phyloP scores from a whole-genome alignment of 2,113 vertebrate genomes.

The Salvelinus sp. region DNA sequence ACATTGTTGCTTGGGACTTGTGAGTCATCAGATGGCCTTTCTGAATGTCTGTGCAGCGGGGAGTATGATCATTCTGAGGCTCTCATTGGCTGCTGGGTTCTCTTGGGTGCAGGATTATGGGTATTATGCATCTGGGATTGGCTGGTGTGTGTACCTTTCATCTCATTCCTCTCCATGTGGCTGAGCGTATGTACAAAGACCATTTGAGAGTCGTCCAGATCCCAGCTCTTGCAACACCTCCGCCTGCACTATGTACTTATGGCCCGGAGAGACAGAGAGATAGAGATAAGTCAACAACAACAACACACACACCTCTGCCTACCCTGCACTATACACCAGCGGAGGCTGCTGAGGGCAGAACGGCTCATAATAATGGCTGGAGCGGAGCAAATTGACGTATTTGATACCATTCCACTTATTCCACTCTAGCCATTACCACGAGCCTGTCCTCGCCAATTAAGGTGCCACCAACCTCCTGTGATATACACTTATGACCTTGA shows the following conservation, averaged over 20 bases:
- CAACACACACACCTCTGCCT: neutral
- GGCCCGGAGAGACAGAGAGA: conserved; percentile 66
- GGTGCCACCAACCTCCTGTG: no score
- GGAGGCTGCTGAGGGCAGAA: no score
- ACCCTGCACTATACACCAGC: no score
- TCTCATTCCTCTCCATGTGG: conserved; percentile 78
- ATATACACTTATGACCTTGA: no score
- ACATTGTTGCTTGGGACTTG: neutral
- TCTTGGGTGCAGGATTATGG: neutral
- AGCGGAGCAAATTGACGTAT: no score
- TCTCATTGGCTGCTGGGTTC: neutral
- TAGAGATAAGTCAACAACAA: neutral
- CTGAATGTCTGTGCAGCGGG: neutral
- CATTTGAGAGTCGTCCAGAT: conserved; percentile 76
- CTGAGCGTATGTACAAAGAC: conserved; percentile 76
- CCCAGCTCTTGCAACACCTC: conserved; percentile 84
- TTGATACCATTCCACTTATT: no score
- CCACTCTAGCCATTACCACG: no score
- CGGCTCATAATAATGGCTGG: no score
- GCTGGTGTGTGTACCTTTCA: conserved; percentile 71
- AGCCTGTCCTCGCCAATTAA: no score
- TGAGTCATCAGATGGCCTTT: neutral
- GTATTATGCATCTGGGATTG: neutral
- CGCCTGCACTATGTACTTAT: conserved; percentile 84
- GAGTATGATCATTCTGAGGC: neutral